Conservation (phyloP, 2,888 invertebrate genomes). For the Hypomecis punctinalis region DNA sequence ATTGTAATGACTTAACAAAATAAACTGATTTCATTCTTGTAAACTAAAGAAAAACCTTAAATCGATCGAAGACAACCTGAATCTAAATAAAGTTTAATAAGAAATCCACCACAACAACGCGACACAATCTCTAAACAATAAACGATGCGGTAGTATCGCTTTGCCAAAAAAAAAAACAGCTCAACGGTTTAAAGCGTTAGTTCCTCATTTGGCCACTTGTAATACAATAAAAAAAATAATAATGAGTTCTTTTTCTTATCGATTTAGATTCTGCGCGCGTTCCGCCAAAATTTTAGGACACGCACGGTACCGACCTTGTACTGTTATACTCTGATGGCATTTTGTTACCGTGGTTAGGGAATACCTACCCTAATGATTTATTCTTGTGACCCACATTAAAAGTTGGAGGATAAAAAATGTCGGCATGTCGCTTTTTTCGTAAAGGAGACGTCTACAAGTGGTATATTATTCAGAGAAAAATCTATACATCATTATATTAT, state of each 20-base stretch:
- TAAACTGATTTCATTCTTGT: too few species aligned
- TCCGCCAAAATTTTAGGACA: conserved; percentile 17
- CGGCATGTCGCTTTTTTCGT: background rate
- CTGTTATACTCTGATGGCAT: conserved; percentile 22
- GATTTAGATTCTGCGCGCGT: conserved; percentile 6
- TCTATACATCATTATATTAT: too few species aligned
- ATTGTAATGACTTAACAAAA: too few species aligned
- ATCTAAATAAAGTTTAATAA: too few species aligned
- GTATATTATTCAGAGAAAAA: too few species aligned
- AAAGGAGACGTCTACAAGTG: too few species aligned
- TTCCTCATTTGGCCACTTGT: background rate
- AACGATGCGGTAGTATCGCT: too few species aligned
- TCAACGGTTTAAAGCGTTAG: background rate
- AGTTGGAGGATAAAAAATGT: background rate
- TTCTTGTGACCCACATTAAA: conserved; percentile 2
- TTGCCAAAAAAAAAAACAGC: too few species aligned
- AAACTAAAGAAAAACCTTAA: too few species aligned
- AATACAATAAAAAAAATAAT: background rate
- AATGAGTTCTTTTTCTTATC: conserved; percentile 1
- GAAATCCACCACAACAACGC: too few species aligned
- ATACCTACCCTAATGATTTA: conserved; percentile 17
- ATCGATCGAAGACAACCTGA: too few species aligned
- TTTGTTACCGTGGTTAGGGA: conserved; percentile 18
- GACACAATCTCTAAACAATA: too few species aligned
- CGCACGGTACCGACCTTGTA: conserved; percentile 24